Conservation (phyloP, 2,888 invertebrate species). For the Caenorhabditis sp. region DNA sequence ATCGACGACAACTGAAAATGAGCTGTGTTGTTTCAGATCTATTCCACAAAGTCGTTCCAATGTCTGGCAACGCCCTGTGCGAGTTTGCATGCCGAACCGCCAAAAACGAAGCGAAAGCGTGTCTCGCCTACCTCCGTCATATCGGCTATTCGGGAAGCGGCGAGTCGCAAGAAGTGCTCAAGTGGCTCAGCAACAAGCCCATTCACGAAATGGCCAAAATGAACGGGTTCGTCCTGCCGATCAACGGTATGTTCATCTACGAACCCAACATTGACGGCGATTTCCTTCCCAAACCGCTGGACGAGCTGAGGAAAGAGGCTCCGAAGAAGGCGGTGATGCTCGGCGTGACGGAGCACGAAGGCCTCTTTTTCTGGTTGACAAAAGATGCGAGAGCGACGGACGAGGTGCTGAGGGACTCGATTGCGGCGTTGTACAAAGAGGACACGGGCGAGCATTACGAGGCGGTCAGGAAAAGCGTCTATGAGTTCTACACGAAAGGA, state of each 20-base stretch:
- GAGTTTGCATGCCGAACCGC: slow-evolving; percentile 51
- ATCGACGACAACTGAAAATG: too few species aligned
- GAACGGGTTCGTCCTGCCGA: slow-evolving; percentile 11
- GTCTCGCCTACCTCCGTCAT: slow-evolving; percentile 51
- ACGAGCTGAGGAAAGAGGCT: slow-evolving; percentile 43
- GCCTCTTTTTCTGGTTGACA: slow-evolving; percentile 22
- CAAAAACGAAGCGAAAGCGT: slow-evolving; percentile 31
- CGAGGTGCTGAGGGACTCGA: slow-evolving; percentile 2
- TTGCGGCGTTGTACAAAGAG: slow-evolving; percentile 11
- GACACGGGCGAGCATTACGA: slow-evolving; percentile 21
- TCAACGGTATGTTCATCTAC: slow-evolving; percentile 53
- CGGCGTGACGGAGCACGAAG: slow-evolving; percentile 37
- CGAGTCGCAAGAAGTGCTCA: slow-evolving; percentile 32
- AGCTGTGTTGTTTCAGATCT: slow-evolving; percentile 36
- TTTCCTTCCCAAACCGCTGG: slow-evolving; percentile 41
- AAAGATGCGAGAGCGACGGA: slow-evolving; percentile 4
- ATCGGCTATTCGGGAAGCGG: slow-evolving; percentile 49
- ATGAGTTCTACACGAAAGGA: slow-evolving; percentile 47
- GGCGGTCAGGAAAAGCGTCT: slow-evolving; percentile 31
- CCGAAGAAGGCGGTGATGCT: slow-evolving; percentile 64
- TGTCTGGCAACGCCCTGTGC: slow-evolving; percentile 59
- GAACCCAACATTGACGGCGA: slow-evolving; percentile 63
- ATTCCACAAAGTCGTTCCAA: slow-evolving; percentile 33
- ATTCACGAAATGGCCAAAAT: slow-evolving; percentile 27
- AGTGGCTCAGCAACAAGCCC: slow-evolving; percentile 45